Evolutionary conservation across 2,797 vertebrate genomes (phyloP), one percentile per base, ranked within the genome.

Genomic region (Enteromius afrohamiltoni): DNA sequence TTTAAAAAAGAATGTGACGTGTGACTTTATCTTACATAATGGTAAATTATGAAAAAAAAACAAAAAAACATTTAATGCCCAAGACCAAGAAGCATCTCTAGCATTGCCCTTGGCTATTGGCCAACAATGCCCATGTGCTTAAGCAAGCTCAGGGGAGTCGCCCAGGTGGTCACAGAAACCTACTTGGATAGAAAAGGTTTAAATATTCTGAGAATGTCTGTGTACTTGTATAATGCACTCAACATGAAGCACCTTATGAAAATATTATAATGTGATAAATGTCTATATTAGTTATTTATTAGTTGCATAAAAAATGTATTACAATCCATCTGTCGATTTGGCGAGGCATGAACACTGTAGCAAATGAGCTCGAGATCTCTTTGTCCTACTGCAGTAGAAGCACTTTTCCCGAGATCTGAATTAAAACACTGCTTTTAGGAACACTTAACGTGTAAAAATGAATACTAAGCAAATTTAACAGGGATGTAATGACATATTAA

Each of bases 231-330:
- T 29, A 78, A 64, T 49, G 11, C 19, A 65, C 42, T 49, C 17
- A 31, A 21, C 40, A 64, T 45, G 10, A 65, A 78, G 1, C 21
- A 21, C 7, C 31, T 68, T 21, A 62, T 68, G 1, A 79, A 51
- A 79, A 53, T 10, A 26, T 23, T 3, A 79, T 51, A 53, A 79
- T 69, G 17, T 69, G 47, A 13, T 79, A 55, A 69, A 79, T 67
- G 77, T 67, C 60, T 34, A n/a, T 67, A n/a, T 65, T 34, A 78
- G 42, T 78, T 49, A 78, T 65, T 65, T 67, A 78, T 65, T 65
- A 45, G 11, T 31, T 34, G 8, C 19, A 78, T 65, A 19, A 49
- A 64, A 65, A 31, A 14, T 29, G 2, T 17, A 77, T 77, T 14
- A 17, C n/a, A 78, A 31, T 49, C 58, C 58, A 49, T 62, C 14